These are phyloP conservation scores for Syngnathus scovelli DNA, from an alignment of 2,113 vertebrate species.

Conservation along the genomic window DNA sequence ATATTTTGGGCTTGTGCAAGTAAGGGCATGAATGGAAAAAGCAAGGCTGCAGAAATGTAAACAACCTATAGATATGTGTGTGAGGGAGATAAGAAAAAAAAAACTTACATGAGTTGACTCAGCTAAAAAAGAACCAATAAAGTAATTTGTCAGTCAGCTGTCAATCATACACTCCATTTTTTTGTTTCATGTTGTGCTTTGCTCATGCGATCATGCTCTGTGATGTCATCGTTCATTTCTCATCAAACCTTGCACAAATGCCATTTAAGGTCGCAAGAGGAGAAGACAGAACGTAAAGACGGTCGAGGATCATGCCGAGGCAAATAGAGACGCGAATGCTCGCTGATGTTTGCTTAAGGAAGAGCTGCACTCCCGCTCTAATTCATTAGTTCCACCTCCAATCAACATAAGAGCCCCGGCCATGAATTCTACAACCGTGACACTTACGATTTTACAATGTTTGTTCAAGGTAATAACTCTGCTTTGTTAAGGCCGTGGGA, in stretches of 20 bases:
- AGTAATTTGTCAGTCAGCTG: not conserved
- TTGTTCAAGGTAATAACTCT: not conserved
- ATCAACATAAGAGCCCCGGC: not conserved
- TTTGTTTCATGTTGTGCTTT: not conserved
- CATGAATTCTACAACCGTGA: not conserved
- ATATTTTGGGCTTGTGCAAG: not conserved
- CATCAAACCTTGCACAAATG: conserved; percentile 2
- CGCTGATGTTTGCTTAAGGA: conserved; percentile 11
- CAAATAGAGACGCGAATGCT: conserved; percentile 13
- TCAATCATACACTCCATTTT: not conserved
- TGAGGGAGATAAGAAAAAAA: not conserved
- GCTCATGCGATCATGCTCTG: conserved; percentile 1
- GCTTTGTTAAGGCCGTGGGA: not conserved
- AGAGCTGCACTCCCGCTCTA: not conserved
- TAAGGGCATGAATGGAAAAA: not conserved
- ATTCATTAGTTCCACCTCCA: not conserved
- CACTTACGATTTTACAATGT: not conserved
- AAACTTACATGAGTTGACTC: not conserved
- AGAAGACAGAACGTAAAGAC: not conserved
- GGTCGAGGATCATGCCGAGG: conserved; percentile 15
- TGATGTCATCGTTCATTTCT: conserved; percentile 25
- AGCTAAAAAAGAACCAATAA: not conserved
- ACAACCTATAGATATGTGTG: not conserved
- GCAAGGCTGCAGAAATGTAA: conserved; percentile 1
- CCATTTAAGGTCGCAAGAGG: conserved; percentile 33